These are phyloP conservation scores for Morelia viridis DNA, from an alignment of 2,797 vertebrate species.

Conservation along the genomic window DNA sequence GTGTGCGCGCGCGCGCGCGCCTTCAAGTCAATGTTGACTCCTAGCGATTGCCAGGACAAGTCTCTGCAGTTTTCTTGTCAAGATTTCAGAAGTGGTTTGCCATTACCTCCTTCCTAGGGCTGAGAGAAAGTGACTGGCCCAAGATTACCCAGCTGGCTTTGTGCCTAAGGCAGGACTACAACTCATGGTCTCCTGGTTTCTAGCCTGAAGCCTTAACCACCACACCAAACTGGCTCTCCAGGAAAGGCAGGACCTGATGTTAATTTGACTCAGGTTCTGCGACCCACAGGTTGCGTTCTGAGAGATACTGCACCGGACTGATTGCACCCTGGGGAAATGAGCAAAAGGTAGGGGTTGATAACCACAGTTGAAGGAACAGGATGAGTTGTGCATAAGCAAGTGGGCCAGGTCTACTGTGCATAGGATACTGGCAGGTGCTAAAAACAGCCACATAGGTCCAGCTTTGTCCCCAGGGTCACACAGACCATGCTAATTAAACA, in stretches of 20 bases:
- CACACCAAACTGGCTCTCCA: neutral
- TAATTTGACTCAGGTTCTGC: constrained; percentile 57
- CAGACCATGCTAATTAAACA: neutral
- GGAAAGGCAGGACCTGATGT: neutral
- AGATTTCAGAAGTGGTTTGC: neutral
- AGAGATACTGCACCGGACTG: constrained; percentile 60
- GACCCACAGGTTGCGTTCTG: constrained; percentile 51
- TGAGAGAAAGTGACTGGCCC: neutral
- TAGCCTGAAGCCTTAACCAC: neutral
- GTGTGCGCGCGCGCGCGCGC: neutral
- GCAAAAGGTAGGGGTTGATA: neutral
- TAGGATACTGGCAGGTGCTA: neutral
- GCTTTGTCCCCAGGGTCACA: neutral
- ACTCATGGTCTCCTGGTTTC: neutral
- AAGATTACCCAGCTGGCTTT: neutral
- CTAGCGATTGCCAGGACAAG: neutral
- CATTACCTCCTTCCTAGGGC: neutral
- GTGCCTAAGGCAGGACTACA: neutral
- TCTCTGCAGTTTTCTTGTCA: neutral
- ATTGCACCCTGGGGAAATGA: neutral
- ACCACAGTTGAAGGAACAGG: neutral
- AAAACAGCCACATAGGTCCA: neutral
- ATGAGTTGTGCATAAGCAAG: neutral
- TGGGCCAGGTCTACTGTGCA: too few relatives aligned
- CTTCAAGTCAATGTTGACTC: neutral